Evolutionary conservation across 2,113 vertebrate genomes (phyloP), one percentile per base, ranked within the genome.

Genomic region (Grammomys dolichurus): DNA sequence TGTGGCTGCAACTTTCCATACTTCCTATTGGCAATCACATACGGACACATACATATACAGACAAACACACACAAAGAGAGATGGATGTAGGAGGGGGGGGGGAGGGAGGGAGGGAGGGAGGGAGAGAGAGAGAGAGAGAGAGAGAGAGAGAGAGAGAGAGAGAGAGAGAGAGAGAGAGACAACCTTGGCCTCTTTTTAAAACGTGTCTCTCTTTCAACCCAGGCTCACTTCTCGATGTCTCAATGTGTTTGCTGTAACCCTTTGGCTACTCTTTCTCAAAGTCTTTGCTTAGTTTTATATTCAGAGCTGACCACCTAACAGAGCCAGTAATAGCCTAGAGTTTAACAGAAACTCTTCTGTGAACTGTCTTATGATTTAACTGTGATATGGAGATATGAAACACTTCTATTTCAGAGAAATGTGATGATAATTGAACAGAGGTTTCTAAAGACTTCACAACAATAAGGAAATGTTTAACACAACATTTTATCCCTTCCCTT

Each of bases 351-450:
- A 14, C 43, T 90, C 46, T 24, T 90, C 13, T 28, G 22, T 94
- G 33, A 93, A 85, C 16, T 67, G 76, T 43, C 65, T 51, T 24
- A 26, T 28, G 65, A 75, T 87, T 93, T 54, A 81, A 26, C 54
- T 54, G 19, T 54, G 87, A 88, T 76, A 46, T 60, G 16, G 28
- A 11, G 6, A 67, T 43, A 77, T 77, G 40, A 60, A 72, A 48
- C 65, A 72, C 51, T 67, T 12, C 5, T 78, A 2, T 75, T 84
- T 75, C 76, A 69, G 13, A 89, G 36, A 33, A 22, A 67, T 77
- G 12, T 84, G 26, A 28, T 65, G 9, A 95, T 28, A 85, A 81
- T 22, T 80, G 48, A 91, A 96, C 36, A 86, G 63, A 87, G 51
- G 56, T 63, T 85, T 87, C 77, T 87, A 72, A 84, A 80, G 19